Conservation (phyloP, 2,113 vertebrate genomes). For the Nesoenas mayeri region DNA sequence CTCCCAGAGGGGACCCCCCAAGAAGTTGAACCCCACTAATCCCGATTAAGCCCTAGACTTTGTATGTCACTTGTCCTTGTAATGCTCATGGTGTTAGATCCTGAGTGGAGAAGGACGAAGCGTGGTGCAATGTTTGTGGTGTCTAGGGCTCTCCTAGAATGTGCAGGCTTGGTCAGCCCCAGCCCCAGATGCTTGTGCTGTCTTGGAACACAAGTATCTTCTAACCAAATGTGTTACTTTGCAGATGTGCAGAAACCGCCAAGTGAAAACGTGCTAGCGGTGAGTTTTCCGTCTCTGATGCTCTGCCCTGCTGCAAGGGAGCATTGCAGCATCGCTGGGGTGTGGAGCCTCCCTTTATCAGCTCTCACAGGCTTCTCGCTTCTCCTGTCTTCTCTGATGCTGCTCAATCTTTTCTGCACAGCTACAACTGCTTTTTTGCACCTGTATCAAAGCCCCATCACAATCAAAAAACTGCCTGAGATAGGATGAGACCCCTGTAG, state of each 20-base stretch:
- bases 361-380: not conserved
- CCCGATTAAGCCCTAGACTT: not conserved
- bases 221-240: slow-evolving; percentile 17
- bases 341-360: not conserved
- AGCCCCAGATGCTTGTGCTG: fast-evolving
- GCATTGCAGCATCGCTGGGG: fast-evolving
- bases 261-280: not conserved
- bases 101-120: not conserved
- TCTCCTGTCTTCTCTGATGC: not conserved
- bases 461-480: not conserved
- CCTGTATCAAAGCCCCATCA: not conserved
- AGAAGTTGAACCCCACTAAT: not conserved
- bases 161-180: not conserved
- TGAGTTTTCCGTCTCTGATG: not conserved
- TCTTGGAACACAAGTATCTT: not conserved
- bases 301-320: not conserved
- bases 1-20: not conserved
- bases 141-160: not conserved
- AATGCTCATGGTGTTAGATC: not conserved
- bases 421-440: not conserved
- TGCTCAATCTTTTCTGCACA: slow-evolving; percentile 6
- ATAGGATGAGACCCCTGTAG: not conserved
- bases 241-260: slow-evolving; percentile 33
- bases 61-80: not conserved
- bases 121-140: not conserved